Conservation (phyloP, 2,113 vertebrate species). For the Tachysurus vachellii region DNA sequence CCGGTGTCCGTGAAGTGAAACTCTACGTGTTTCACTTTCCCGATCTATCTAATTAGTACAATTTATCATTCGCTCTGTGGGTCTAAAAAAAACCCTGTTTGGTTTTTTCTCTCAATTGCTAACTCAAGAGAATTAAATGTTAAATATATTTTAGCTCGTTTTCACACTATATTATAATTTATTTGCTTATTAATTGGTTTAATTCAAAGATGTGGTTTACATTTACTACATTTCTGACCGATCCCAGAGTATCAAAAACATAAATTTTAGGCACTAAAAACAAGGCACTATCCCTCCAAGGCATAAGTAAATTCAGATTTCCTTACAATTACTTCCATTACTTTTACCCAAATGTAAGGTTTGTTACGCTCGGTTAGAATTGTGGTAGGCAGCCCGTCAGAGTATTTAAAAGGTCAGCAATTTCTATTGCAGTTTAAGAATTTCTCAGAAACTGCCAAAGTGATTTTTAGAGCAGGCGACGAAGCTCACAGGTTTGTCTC, state of each 20-base stretch:
- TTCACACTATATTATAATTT: background rate
- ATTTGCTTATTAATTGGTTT: background rate
- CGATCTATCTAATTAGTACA: conserved; percentile 8
- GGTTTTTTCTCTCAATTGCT: background rate
- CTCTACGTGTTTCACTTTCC: conserved; percentile 12
- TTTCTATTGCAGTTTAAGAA: background rate
- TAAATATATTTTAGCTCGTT: background rate
- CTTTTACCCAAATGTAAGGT: background rate
- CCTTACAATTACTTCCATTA: background rate
- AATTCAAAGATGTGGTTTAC: background rate
- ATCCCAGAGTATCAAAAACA: background rate
- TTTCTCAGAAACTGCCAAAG: background rate
- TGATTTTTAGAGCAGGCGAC: background rate
- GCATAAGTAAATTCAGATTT: background rate
- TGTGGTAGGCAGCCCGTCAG: conserved; percentile 4
- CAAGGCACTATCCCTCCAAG: background rate
- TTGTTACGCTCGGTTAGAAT: conserved; percentile 12
- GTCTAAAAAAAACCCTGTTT: background rate
- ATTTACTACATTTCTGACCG: background rate
- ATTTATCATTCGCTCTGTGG: conserved; percentile 19
- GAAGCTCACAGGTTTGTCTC: background rate
- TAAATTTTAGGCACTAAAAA: background rate
- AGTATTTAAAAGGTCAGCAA: background rate
- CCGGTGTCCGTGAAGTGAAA: background rate
- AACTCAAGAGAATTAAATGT: background rate